Conservation (phyloP, 2,113 vertebrate genomes). For the Pangasianodon hypophthalmus region DNA sequence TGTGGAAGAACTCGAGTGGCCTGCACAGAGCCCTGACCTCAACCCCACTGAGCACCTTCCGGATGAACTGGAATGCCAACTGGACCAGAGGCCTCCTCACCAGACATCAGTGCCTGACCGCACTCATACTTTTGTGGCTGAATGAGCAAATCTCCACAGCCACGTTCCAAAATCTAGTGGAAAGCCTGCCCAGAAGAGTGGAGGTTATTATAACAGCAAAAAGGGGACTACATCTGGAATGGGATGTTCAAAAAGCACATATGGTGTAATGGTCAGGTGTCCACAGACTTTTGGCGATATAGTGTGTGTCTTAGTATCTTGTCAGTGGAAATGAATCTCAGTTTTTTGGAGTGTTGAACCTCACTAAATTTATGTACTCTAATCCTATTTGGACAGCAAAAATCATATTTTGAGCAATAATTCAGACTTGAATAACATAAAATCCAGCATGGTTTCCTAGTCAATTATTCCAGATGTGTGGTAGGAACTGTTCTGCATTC, state of each 20-base stretch:
- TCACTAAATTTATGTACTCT: background rate
- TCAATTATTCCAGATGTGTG: constrained; percentile 9
- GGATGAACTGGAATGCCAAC: background rate
- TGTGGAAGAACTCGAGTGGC: background rate
- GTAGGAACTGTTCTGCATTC: constrained; percentile 58
- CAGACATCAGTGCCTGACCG: background rate
- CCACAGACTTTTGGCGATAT: background rate
- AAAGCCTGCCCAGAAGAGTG: background rate
- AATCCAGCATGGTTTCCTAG: background rate
- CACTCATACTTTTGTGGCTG: background rate
- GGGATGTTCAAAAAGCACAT: background rate
- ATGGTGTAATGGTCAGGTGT: background rate
- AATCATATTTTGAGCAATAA: background rate
- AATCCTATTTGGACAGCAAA: background rate
- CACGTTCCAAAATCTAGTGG: background rate
- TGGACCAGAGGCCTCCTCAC: background rate
- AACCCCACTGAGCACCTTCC: background rate
- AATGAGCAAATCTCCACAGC: background rate
- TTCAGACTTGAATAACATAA: background rate
- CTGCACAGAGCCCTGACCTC: background rate
- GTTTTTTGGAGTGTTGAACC: background rate
- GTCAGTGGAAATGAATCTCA: background rate
- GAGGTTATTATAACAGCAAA: background rate
- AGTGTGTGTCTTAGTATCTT: background rate
- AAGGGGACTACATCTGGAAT: background rate